Percentiles rank a stretch among this genome's conserved stretches.
Conservation (phyloP, 2,113 vertebrate species). For the Oreocharis arfaki region DNA sequence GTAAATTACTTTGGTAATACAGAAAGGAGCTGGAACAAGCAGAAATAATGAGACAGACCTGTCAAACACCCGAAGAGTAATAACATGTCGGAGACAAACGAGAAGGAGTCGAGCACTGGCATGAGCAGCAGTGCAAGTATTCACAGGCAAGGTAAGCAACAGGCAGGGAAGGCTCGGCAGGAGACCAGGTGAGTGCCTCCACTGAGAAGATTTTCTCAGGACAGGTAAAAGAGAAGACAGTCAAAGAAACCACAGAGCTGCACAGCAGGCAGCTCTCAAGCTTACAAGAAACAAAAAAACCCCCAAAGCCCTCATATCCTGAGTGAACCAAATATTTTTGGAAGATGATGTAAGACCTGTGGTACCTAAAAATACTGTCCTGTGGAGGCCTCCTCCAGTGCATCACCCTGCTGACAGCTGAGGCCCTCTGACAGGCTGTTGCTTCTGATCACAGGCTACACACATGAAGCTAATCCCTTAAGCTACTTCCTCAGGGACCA, state of each 20-base stretch:
- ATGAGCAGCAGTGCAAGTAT: background rate
- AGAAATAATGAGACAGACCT: background rate
- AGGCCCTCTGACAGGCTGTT: background rate
- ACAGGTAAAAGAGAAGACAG: background rate
- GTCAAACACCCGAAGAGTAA: background rate
- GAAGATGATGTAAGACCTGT: background rate
- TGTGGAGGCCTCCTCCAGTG: background rate
- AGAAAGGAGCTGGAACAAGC: background rate
- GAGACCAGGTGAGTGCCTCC: background rate
- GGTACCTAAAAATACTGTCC: background rate
- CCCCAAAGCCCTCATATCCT: background rate
- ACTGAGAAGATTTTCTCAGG: background rate
- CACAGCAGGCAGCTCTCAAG: background rate
- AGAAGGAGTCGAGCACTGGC: background rate
- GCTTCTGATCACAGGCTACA: background rate
- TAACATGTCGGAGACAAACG: background rate
- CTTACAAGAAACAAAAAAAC: background rate
- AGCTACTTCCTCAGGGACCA: background rate
- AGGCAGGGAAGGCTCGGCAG: background rate
- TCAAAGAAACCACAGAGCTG: background rate
- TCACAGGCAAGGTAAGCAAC: background rate
- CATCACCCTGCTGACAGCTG: background rate
- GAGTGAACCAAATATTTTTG: background rate
- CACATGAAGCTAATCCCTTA: background rate
- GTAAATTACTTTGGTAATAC: background rate